Conservation (phyloP, 1,140 invertebrate genomes). For the Ceratina calcarata region DNA sequence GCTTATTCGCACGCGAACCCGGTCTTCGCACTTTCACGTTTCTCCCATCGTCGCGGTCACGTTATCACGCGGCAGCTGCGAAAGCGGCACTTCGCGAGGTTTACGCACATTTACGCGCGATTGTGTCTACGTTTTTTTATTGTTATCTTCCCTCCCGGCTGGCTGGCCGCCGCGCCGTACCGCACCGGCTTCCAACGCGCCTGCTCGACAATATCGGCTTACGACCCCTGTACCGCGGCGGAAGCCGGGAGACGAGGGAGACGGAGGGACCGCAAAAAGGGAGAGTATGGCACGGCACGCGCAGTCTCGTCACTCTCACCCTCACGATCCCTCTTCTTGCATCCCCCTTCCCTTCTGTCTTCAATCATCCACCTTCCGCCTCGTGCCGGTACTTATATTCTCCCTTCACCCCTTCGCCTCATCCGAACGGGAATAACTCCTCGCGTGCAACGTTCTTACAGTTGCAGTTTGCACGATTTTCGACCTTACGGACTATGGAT, state of each 20-base stretch:
- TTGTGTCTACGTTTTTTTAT: constrained; percentile 42
- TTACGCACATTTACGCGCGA: constrained; percentile 59
- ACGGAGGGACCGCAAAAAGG: background rate
- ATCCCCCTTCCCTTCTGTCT: constrained; percentile 16
- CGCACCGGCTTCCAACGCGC: constrained; percentile 48
- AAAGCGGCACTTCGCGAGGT: constrained; percentile 43
- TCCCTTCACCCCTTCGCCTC: background rate
- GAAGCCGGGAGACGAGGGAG: constrained; percentile 32
- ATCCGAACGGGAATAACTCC: constrained; percentile 49
- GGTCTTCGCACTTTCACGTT: constrained; percentile 7
- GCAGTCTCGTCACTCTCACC: constrained; percentile 30
- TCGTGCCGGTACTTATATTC: no score
- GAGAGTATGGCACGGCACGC: constrained; percentile 1
- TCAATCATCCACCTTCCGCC: constrained; percentile 22
- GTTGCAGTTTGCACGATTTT: background rate
- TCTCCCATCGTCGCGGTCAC: constrained; percentile 14
- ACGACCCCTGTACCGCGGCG: constrained; percentile 47
- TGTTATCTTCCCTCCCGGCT: constrained; percentile 35
- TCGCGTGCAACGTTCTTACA: constrained; percentile 36
- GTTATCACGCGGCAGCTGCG: constrained; percentile 4
- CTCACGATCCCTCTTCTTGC: constrained; percentile 20
- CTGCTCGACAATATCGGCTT: constrained; percentile 66
- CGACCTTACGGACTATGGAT: no score
- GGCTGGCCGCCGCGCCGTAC: background rate
- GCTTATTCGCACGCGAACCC: background rate